Percentiles rank a stretch among this genome's conserved stretches.
Evolutionary conservation across 2,888 invertebrate genomes (phyloP).

Genomic region (Ornithoptera priamus): DNA sequence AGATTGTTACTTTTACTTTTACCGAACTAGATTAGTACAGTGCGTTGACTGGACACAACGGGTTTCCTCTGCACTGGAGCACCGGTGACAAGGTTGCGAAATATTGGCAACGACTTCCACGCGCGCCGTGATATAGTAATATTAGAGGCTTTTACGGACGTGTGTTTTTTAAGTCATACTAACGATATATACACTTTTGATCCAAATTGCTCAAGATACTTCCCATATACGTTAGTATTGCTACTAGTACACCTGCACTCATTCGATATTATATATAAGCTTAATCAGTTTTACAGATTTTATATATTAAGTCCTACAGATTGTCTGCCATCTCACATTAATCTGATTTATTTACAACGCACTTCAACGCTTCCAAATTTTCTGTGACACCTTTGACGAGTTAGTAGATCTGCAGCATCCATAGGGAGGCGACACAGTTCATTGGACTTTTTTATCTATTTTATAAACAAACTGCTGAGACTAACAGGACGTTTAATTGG

Average conservation of each 20-base stretch:
- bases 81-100: conserved; percentile 77
- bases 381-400: no score
- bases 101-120: conserved; percentile 56
- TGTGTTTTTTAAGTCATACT: conserved; percentile 14
- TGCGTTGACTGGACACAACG: conserved; percentile 56
- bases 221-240: conserved; percentile 18
- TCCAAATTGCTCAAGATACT: conserved; percentile 28
- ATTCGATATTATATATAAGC: not conserved
- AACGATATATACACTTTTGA: conserved; percentile 26
- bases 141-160: conserved; percentile 31
- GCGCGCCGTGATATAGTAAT: conserved; percentile 44
- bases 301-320: no score
- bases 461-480: no score
- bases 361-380: no score
- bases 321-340: no score
- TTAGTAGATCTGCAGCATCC: no score
- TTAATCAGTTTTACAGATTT: not conserved
- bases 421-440: no score
- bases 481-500: no score
- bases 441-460: no score
- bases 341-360: no score
- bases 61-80: conserved; percentile 62
- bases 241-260: conserved; percentile 2
- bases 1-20: conserved; percentile 68
- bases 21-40: conserved; percentile 63